Conservation (phyloP, 1,140 invertebrate genomes). For the Achroia grisella region DNA sequence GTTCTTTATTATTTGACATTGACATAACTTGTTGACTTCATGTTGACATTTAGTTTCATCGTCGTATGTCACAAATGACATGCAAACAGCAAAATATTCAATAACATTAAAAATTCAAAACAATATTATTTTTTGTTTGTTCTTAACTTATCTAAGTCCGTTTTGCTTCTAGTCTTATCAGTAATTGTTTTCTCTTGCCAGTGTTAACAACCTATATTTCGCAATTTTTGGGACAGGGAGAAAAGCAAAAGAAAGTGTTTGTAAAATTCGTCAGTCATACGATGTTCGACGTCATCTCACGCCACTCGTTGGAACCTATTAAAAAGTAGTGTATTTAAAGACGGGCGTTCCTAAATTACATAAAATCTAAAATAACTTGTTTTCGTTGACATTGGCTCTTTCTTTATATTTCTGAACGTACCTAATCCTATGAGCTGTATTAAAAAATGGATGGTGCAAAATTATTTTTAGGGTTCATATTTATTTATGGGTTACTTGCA, state of each 20-base stretch:
- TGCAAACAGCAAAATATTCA: no score
- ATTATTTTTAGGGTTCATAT: conserved; percentile 28
- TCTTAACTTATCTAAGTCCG: no score
- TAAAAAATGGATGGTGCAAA: conserved; percentile 25
- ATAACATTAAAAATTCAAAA: no score
- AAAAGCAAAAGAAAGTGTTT: no score
- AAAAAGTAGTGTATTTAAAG: neutral
- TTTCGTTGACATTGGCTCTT: conserved; percentile 5
- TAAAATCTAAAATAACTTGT: conserved; percentile 9
- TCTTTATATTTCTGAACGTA: neutral
- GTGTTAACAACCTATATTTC: neutral
- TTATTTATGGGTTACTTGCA: conserved; percentile 39
- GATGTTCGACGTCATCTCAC: conserved; percentile 21
- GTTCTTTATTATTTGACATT: no score
- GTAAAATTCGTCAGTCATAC: conserved; percentile 7
- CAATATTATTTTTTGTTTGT: no score
- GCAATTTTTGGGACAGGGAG: no score
- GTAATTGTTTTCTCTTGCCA: conserved; percentile 20
- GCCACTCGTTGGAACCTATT: neutral
- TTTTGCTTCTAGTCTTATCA: no score
- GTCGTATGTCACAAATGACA: no score
- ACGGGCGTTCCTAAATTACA: conserved; percentile 13
- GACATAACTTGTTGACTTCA: no score
- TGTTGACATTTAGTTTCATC: no score
- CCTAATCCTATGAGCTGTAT: conserved; percentile 2